Evolutionary conservation across 2,113 vertebrate genomes (phyloP).

Genomic region (Gila orcuttii): DNA sequence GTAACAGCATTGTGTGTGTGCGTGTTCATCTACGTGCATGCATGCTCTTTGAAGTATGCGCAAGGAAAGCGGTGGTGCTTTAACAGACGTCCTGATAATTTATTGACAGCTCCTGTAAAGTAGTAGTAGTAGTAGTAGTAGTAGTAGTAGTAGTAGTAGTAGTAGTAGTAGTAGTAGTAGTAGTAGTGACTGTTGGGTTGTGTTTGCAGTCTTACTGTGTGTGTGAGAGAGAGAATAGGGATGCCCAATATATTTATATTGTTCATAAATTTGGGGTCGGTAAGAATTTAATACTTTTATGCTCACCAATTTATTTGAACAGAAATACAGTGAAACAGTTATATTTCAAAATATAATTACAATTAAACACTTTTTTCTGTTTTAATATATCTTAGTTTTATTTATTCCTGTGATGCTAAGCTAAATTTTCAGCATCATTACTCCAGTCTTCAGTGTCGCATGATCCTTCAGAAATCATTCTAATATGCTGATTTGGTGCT

Average conservation of each 20-base stretch:
- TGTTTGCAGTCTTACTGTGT: no score
- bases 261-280: no score
- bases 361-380: no score
- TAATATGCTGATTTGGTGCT: not conserved
- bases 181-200: no score
- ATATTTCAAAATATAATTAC: no score
- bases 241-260: no score
- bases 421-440: not conserved
- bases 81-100: conserved; percentile 64
- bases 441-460: not conserved
- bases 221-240: no score
- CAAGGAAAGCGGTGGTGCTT: conserved; percentile 58
- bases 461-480: not conserved
- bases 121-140: not conserved
- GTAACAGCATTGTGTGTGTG: conserved; percentile 19
- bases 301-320: not conserved
- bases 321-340: not conserved
- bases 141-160: not conserved
- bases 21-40: not conserved
- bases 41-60: conserved; percentile 32
- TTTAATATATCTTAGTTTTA: no score
- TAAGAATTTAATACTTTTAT: no score
- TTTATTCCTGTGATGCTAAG: no score
- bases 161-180: not conserved
- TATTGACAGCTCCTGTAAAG: conserved; percentile 71